Evolutionary conservation across 92 coral and sea anemone species (phyloP).

Genomic region (Phenganax subtilis): DNA sequence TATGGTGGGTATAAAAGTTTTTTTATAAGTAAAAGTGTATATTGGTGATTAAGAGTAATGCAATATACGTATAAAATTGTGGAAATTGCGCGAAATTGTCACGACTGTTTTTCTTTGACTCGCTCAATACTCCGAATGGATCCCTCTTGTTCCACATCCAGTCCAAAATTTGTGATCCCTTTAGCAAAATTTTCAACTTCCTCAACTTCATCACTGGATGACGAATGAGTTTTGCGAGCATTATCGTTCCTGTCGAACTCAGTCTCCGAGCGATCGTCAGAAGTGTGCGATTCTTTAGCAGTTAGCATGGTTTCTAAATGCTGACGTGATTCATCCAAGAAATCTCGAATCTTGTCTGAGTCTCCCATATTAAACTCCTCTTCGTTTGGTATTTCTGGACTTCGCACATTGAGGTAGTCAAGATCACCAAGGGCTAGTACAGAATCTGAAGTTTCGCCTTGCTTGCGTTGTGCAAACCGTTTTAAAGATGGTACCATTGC

Average conservation of each 20-base stretch:
- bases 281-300: not conserved
- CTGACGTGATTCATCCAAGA: conserved; percentile 24
- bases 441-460: not conserved
- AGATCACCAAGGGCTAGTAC: not conserved
- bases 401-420: too few species aligned
- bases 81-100: not conserved
- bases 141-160: not conserved
- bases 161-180: conserved; percentile 3
- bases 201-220: not conserved
- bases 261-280: conserved; percentile 6
- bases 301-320: conserved; percentile 4
- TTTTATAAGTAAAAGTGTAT: too few species aligned
- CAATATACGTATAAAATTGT: too few species aligned
- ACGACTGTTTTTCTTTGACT: conserved; percentile 11
- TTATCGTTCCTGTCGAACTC: not conserved
- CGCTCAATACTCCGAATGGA: not conserved
- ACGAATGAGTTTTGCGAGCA: not conserved
- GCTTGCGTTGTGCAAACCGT: not conserved
- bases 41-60: too few species aligned
- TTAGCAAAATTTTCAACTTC: not conserved
- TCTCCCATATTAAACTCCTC: not conserved
- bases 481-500: not conserved
- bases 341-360: conserved; percentile 12
- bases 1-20: too few species aligned
- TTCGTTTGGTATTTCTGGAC: too few species aligned